These are phyloP conservation scores for Montipora capricornis DNA, from an alignment of 64 coral and sea anemone genomes.

Conservation along the genomic window DNA sequence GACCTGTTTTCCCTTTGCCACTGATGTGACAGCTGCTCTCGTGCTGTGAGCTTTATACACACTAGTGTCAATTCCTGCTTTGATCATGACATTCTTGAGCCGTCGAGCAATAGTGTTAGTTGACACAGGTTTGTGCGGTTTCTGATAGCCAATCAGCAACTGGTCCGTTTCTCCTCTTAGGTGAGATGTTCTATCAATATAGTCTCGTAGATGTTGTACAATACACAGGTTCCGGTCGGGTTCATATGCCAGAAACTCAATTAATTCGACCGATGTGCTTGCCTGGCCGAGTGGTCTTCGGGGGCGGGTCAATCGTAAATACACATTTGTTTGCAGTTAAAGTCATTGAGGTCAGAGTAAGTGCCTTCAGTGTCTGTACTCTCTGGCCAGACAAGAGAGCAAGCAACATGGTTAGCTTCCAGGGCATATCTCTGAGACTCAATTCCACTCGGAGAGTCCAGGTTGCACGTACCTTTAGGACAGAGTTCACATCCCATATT, in stretches of 20 bases:
- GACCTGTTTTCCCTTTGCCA: constrained; percentile 15
- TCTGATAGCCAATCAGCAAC: constrained; percentile 57
- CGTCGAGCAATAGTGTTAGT: constrained; percentile 69
- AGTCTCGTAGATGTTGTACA: constrained; percentile 30
- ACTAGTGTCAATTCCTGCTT: constrained; percentile 39
- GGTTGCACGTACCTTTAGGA: constrained; percentile 35
- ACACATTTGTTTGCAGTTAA: constrained; percentile 20
- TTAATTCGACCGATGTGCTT: constrained; percentile 30
- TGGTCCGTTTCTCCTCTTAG: constrained; percentile 10
- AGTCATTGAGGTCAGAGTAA: constrained; percentile 33
- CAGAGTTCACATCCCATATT: constrained; percentile 66
- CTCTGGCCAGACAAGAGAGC: constrained; percentile 68
- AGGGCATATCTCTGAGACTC: constrained; percentile 31
- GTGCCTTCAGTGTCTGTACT: constrained; percentile 58
- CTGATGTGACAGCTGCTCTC: constrained; percentile 22
- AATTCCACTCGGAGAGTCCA: constrained; percentile 11
- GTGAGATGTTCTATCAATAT: constrained; percentile 29
- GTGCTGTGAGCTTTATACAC: constrained; percentile 53
- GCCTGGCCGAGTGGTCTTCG: constrained; percentile 46
- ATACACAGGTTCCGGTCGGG: constrained; percentile 30
- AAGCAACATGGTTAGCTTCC: constrained; percentile 62
- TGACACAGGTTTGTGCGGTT: constrained; percentile 57
- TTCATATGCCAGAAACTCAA: constrained; percentile 55
- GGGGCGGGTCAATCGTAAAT: constrained; percentile 1
- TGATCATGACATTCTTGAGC: constrained; percentile 38